Evolutionary conservation across 2,888 invertebrate genomes (phyloP), one percentile per base, ranked within the genome.

Genomic region (Coleophora deauratella): DNA sequence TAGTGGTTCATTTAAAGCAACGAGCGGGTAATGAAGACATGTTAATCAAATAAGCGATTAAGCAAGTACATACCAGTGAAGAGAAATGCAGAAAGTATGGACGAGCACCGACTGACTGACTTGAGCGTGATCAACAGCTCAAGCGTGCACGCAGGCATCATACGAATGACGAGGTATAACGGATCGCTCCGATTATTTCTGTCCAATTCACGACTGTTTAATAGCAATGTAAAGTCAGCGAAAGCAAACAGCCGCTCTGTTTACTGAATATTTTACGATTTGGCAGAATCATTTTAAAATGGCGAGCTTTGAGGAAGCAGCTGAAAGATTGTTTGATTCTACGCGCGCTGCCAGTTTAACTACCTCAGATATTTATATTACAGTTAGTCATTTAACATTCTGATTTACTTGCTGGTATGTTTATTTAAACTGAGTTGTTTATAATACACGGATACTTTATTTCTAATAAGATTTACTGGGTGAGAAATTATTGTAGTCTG

Each of bases 231-330:
- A 77, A 80, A 80, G 72, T 78, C 77, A 66, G 72, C 76, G 74
- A 82, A 82, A 81, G 80, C 82, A 84, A 82, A 84, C 81, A 78
- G 70, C 69, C 66, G 78, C 78, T 76, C 74, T 84, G 84, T 84
- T 85, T 82, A 84, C 80, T 72, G 72, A 82, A 82, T 84, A 85
- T 85, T 84, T 84, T 82, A 85, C 85, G 81, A 82, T 77, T 66
- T 31, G 69, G 65, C 65, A 69, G 71, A 78, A 79, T 79, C 72
- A 82, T 84, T 84, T 80, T 77, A 79, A 84, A 85, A 82, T 75
- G 66, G 71, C 71, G 64, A 77, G 75, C 71, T 74, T 77, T 75
- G 76, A 78, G 63, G 72, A 73, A 73, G 66, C 76, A 62, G 62
- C 64, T 79, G 79, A 78, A 73, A 79, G 81, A 79, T 81, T 72